Percentiles rank a stretch among this genome's conserved stretches.
These are phyloP conservation scores for Paracanthobrama guichenoti DNA, from an alignment of 2,113 vertebrate genomes.

Conservation along the genomic window DNA sequence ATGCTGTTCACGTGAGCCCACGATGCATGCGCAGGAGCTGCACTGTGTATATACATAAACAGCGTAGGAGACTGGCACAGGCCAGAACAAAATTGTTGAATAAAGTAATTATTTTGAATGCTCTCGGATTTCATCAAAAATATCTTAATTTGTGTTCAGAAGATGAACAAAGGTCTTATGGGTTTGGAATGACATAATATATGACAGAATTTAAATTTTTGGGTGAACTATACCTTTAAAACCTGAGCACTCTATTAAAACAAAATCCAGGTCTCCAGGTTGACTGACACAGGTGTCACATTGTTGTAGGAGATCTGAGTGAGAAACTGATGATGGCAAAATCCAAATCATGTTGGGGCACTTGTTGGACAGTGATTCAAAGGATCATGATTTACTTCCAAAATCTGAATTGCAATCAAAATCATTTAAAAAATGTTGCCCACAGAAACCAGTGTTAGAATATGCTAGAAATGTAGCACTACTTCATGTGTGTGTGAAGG, in stretches of 20 bases:
- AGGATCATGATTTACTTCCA: background rate
- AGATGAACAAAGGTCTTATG: no score
- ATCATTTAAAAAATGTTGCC: background rate
- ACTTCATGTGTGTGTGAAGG: background rate
- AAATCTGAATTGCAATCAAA: background rate
- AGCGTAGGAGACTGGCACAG: no score
- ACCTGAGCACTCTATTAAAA: background rate
- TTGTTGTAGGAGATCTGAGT: background rate
- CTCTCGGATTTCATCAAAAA: no score
- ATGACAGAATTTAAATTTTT: no score
- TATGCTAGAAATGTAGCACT: background rate
- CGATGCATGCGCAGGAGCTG: no score
- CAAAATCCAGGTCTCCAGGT: background rate
- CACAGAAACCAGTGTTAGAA: constrained; percentile 9
- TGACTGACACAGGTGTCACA: background rate
- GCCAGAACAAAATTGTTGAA: no score
- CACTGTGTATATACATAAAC: no score
- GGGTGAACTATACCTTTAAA: background rate
- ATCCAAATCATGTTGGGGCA: background rate
- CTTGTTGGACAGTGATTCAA: background rate
- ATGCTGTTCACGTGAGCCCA: no score
- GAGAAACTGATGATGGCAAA: no score
- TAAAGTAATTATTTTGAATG: no score
- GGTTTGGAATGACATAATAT: no score
- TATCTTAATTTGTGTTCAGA: no score